Base-by-base conservation (phyloP, 1,140 invertebrate genomes). In the Augochlora pura region DNA sequence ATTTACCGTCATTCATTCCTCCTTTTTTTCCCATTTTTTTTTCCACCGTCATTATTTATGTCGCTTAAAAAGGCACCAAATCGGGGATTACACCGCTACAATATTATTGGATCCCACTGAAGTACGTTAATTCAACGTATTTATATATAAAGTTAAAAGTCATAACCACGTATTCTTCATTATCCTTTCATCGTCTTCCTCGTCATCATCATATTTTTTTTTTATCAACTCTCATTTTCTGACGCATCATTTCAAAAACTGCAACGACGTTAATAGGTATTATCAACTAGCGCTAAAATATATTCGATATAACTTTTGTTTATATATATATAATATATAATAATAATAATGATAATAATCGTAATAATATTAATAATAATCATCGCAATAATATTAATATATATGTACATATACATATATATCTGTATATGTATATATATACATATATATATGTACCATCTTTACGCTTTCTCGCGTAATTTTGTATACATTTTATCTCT, bases 221-320 rank as follows among this genome's bases (percentile, higher is more conserved):
- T 67, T 73, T 81, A 46, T 75, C 75, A 65, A 77, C 79, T 78
- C 85, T 88, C 82, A 80, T 89, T 89, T 89, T 89, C 88, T 89
- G 88, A 89, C 88, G 88, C 88, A 89, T 88, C 79, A 82, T 81
- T 80, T 87, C 86, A 82, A 85, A 83, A 91, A 92, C 89, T 92
- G 92, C 91, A 92, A 93, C 91, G 91, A 92, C 88, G 87, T 91
- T 92, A 91, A 90, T 91, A 90, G 86, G 86, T 91, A 91, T 87
- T 92, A 93, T 88, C 90, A 92, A 93, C 92, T 93, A 93, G 88
- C 89, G 75, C 92, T 93, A 92, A 93, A 93, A 93, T 92, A 93
- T 93, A 92, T 90, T 91, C 88, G 86, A 90, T 92, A 93, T 93
- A 92, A 92, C 89, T 91, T 92, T 88, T 92, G 89, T 91, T 92